These are phyloP conservation scores for Cassiopea xamachana DNA, from an alignment of 30 jellyfish, hydroid and myxozoan genomes.

Conservation along the genomic window DNA sequence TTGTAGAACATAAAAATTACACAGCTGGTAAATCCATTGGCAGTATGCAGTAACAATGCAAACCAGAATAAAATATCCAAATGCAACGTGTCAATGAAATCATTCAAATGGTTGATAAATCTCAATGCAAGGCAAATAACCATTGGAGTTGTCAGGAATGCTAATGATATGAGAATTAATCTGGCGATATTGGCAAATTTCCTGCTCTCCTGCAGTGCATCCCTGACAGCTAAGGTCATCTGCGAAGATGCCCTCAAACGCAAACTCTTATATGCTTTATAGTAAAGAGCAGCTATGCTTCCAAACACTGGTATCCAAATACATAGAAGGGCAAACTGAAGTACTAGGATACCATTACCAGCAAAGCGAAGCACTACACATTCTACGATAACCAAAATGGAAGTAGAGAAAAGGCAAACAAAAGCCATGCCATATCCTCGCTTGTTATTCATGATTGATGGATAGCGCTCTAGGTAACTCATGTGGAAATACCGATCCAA, in stretches of 20 bases:
- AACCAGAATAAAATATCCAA: not conserved
- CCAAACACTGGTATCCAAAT: not conserved
- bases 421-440: not conserved
- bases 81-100: not conserved
- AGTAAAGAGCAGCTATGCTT: not conserved
- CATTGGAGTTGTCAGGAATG: not conserved
- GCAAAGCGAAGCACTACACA: not conserved
- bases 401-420: not conserved
- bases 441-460: constrained; percentile 10
- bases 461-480: constrained; percentile 22
- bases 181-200: not conserved
- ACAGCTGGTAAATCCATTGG: constrained; percentile 1
- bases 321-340: not conserved
- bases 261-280: not conserved
- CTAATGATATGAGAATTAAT: not conserved
- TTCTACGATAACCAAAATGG: not conserved
- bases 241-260: not conserved
- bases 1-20: not conserved
- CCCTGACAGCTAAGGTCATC: not conserved
- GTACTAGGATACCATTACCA: not conserved
- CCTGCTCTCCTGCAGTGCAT: not conserved
- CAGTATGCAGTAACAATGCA: not conserved
- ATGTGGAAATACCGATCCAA: constrained; percentile 55
- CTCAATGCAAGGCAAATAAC: not conserved
- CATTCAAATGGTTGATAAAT: not conserved